Conservation (phyloP, 2,888 invertebrate genomes). For the Xanthia icteritia region DNA sequence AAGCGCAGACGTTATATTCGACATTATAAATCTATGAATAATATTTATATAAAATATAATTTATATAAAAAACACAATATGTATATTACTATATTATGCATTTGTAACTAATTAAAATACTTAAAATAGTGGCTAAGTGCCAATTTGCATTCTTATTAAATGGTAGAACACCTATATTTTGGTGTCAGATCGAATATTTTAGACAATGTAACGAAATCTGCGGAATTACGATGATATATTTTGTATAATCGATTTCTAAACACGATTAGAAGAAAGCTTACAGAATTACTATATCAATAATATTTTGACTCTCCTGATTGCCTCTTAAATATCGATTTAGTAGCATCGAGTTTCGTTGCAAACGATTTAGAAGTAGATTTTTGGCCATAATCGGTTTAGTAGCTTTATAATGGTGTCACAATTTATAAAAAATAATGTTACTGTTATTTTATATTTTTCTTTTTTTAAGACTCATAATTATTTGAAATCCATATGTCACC, state of each 20-base stretch:
- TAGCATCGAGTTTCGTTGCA: constrained; percentile 38
- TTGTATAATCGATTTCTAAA: constrained; percentile 53
- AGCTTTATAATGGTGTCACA: constrained; percentile 13
- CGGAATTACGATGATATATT: constrained; percentile 33
- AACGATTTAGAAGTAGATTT: constrained; percentile 25
- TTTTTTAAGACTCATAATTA: not conserved
- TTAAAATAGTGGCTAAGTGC: constrained; percentile 63
- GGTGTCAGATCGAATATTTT: constrained; percentile 38
- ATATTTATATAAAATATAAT: constrained; percentile 59
- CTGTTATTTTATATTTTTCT: not conserved
- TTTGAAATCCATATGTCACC: not conserved
- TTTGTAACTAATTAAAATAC: constrained; percentile 71
- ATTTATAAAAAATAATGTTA: constrained; percentile 19
- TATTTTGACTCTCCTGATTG: constrained; percentile 17
- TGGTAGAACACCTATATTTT: constrained; percentile 65
- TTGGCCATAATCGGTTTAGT: constrained; percentile 25
- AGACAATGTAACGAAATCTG: constrained; percentile 48
- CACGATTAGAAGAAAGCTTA: constrained; percentile 30
- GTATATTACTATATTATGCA: constrained; percentile 60
- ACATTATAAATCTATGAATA: constrained; percentile 58
- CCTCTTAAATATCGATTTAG: constrained; percentile 20
- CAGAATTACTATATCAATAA: constrained; percentile 26
- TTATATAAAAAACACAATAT: constrained; percentile 50
- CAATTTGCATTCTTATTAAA: constrained; percentile 70
- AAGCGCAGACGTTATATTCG: constrained; percentile 25